Evolutionary conservation across 2,797 vertebrate species (phyloP).

Genomic region (Okamejei kenojei): DNA sequence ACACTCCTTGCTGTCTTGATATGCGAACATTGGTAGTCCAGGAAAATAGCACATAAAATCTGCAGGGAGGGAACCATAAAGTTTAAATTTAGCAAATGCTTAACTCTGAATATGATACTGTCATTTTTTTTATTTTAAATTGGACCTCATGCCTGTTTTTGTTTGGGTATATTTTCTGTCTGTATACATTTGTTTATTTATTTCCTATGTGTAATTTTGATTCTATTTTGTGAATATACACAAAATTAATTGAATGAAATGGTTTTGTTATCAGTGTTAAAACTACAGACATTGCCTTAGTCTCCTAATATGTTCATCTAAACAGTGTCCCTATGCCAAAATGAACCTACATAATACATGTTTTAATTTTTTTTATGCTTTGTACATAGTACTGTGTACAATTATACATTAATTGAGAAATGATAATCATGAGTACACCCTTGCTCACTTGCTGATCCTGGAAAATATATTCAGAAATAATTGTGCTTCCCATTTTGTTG

Average conservation of each 20-base stretch:
- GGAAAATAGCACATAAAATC: conserved; percentile 17
- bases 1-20: conserved; percentile 33
- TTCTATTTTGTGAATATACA: background rate
- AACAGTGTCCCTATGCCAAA: background rate
- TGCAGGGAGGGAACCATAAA: background rate
- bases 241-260: background rate
- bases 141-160: background rate
- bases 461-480: background rate
- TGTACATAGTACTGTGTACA: too few species aligned
- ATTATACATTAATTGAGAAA: background rate
- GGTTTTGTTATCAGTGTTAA: background rate
- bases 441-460: background rate
- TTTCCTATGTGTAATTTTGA: background rate
- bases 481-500: background rate
- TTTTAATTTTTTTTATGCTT: background rate
- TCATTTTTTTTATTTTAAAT: background rate
- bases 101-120: background rate
- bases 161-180: background rate
- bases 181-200: conserved; percentile 13
- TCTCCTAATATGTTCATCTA: background rate
- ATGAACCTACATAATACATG: background rate
- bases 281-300: background rate
- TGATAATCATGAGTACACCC: too few species aligned
- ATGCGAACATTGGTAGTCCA: conserved; percentile 31
- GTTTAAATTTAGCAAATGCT: background rate